Percentiles rank a stretch among this genome's conserved stretches.
Evolutionary conservation across 2,113 vertebrate genomes (phyloP).

Genomic region (Pardalotus punctatus): DNA sequence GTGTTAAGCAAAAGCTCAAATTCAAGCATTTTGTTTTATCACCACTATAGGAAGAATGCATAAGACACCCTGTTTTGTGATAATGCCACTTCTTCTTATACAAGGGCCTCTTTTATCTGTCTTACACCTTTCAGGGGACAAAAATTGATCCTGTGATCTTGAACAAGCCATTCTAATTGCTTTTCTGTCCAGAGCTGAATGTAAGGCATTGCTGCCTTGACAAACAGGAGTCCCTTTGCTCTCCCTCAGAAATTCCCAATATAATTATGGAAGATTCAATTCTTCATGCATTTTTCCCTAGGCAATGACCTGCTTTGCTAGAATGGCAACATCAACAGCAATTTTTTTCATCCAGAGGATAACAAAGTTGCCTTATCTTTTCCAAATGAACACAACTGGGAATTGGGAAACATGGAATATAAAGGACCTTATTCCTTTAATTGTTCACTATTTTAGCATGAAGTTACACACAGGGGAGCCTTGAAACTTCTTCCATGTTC

Average conservation of each 20-base stretch:
- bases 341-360: constrained; percentile 12
- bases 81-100: background rate
- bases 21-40: background rate
- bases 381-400: background rate
- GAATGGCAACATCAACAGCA: background rate
- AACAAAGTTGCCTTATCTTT: background rate
- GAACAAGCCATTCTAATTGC: background rate
- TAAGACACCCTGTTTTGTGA: background rate
- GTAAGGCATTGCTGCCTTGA: background rate
- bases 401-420: background rate
- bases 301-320: constrained; percentile 35
- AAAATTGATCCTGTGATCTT: background rate
- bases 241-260: background rate
- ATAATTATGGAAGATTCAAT: constrained; percentile 29
- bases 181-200: background rate
- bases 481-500: constrained; percentile 46
- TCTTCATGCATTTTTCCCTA: constrained; percentile 19
- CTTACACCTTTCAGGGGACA: background rate
- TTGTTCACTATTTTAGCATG: constrained; percentile 2
- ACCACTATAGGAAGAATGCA: background rate
- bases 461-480: constrained; percentile 20
- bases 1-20: background rate
- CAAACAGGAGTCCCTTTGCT: background rate
- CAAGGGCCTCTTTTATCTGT: background rate
- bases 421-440: constrained; percentile 5